Conservation (phyloP, 2,888 invertebrate genomes). For the Pheosia tremula region DNA sequence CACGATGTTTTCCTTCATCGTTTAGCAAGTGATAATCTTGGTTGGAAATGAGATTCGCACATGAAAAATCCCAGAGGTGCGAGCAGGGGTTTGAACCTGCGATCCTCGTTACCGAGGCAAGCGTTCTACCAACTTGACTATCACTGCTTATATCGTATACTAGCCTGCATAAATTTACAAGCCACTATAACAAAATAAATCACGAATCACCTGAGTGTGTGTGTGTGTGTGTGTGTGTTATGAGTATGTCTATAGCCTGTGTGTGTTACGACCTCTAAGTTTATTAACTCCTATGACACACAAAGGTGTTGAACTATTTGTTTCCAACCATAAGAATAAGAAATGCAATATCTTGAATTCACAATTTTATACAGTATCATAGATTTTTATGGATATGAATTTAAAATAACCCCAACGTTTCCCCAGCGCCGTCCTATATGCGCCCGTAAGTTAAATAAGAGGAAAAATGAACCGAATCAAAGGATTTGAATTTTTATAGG, state of each 20-base stretch:
- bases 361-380: constrained; percentile 9
- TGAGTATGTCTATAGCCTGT: background rate
- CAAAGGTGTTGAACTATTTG: background rate
- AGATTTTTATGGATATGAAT: constrained; percentile 18
- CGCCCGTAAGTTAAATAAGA: constrained; percentile 45
- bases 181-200: too few relatives aligned
- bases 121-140: too few relatives aligned
- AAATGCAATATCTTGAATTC: background rate
- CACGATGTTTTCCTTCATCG: too few relatives aligned
- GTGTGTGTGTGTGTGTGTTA: too few relatives aligned
- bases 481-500: constrained; percentile 50
- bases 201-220: too few relatives aligned
- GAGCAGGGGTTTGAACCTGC: too few relatives aligned
- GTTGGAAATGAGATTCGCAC: too few relatives aligned
- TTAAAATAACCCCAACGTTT: constrained; percentile 21
- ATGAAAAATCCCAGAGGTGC: too few relatives aligned
- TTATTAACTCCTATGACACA: background rate
- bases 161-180: too few relatives aligned
- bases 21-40: too few relatives aligned
- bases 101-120: too few relatives aligned
- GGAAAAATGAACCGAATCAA: constrained; percentile 36
- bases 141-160: too few relatives aligned
- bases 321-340: background rate
- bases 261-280: background rate
- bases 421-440: constrained; percentile 9